Evolutionary conservation across 2,888 invertebrate genomes (phyloP).

Genomic region (Acanthosoma haemorrhoidale): DNA sequence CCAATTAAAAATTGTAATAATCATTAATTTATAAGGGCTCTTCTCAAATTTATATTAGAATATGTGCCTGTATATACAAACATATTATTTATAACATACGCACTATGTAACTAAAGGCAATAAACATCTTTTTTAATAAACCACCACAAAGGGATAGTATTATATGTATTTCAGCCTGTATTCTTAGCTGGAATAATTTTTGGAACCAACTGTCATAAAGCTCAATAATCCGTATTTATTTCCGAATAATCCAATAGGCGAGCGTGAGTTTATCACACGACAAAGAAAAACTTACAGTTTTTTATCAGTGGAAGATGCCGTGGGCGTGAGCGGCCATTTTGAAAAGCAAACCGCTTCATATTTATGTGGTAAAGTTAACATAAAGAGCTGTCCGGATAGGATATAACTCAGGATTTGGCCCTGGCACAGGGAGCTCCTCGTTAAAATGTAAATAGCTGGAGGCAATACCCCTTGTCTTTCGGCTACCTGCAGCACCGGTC

Average conservation of each 20-base stretch:
- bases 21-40: too few relatives aligned
- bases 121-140: too few relatives aligned
- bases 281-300: neutral
- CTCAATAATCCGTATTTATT: slow-evolving; percentile 12
- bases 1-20: too few relatives aligned
- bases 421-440: slow-evolving; percentile 32
- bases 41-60: too few relatives aligned
- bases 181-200: neutral
- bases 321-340: slow-evolving; percentile 20
- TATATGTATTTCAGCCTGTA: too few relatives aligned
- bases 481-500: neutral
- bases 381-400: slow-evolving; percentile 16
- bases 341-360: slow-evolving; percentile 23
- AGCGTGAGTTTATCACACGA: slow-evolving; percentile 4
- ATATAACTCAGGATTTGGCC: slow-evolving; percentile 36
- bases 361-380: slow-evolving; percentile 25
- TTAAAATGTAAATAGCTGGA: slow-evolving; percentile 34
- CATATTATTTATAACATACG: too few relatives aligned
- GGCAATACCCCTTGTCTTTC: slow-evolving; percentile 10
- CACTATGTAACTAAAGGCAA: too few relatives aligned
- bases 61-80: too few relatives aligned
- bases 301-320: neutral
- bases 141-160: too few relatives aligned
- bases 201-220: neutral
- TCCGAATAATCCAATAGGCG: slow-evolving; percentile 5